Conservation (phyloP, 2,888 invertebrate genomes). For the Dryococelus australis region DNA sequence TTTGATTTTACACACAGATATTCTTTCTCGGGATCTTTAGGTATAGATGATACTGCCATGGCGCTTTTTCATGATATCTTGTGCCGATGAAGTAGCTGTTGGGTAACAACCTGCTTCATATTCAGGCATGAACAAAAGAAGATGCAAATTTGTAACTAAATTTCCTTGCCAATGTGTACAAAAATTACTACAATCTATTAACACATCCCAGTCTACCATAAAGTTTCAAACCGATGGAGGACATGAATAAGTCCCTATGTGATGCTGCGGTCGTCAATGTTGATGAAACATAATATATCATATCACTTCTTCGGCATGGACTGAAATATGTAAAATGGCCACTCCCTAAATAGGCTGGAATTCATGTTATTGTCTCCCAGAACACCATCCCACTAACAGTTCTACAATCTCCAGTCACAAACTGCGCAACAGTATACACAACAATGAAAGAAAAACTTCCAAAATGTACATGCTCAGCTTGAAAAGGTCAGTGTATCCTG, state of each 20-base stretch:
- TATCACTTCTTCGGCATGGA: background rate
- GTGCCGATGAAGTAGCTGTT: no score
- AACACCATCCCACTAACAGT: constrained; percentile 4
- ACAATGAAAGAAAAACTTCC: background rate
- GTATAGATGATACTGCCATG: no score
- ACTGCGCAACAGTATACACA: background rate
- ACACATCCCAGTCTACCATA: constrained; percentile 5
- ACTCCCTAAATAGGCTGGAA: background rate
- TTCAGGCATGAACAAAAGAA: background rate
- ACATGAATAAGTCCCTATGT: background rate
- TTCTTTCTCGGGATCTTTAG: no score
- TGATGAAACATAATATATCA: background rate
- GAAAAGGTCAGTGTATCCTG: background rate
- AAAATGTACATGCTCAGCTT: background rate
- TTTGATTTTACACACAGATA: no score
- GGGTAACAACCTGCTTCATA: no score
- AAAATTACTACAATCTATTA: background rate
- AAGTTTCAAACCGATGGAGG: background rate
- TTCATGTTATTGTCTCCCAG: constrained; percentile 12
- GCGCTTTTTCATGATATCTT: no score
- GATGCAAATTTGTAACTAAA: no score
- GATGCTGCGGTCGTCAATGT: background rate
- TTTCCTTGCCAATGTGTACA: no score
- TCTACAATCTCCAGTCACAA: background rate
- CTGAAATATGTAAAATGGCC: background rate